Percentiles rank a stretch among this genome's conserved stretches.
These are phyloP conservation scores for Fregetta grallaria DNA, from an alignment of 2,113 vertebrate species.

Conservation along the genomic window DNA sequence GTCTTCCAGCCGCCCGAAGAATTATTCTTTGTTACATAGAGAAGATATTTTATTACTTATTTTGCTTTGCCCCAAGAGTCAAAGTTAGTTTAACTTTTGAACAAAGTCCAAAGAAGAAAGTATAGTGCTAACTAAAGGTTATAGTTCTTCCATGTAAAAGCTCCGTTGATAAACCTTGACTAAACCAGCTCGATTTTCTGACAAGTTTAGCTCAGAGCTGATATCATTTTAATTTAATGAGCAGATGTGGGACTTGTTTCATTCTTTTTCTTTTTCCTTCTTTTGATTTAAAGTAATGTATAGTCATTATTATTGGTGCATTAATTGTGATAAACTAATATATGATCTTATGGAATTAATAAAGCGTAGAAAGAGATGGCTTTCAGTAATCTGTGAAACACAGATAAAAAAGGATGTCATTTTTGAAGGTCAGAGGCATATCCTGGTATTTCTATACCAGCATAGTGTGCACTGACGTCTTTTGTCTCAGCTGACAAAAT, in stretches of 20 bases:
- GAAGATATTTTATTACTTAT: neutral
- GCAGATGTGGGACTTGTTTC: neutral
- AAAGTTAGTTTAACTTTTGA: conserved; percentile 12
- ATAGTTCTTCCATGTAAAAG: neutral
- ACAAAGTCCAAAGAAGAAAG: neutral
- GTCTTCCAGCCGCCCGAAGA: neutral
- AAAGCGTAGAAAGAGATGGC: neutral
- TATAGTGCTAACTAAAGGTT: neutral
- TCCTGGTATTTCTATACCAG: neutral
- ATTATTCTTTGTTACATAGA: neutral
- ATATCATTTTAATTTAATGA: neutral
- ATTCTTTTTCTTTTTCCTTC: neutral
- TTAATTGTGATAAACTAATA: neutral
- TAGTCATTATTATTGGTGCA: neutral
- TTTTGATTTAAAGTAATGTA: neutral
- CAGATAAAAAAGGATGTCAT: neutral
- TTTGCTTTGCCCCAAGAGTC: neutral
- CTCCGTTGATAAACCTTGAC: neutral
- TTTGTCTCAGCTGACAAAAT: neutral
- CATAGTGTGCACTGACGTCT: neutral
- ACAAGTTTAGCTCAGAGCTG: neutral
- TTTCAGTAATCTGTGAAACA: neutral
- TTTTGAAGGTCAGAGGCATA: neutral
- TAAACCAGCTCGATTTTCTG: neutral
- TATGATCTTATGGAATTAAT: neutral